These are phyloP conservation scores for Willisornis vidua DNA, from an alignment of 2,113 vertebrate genomes.

Conservation along the genomic window DNA sequence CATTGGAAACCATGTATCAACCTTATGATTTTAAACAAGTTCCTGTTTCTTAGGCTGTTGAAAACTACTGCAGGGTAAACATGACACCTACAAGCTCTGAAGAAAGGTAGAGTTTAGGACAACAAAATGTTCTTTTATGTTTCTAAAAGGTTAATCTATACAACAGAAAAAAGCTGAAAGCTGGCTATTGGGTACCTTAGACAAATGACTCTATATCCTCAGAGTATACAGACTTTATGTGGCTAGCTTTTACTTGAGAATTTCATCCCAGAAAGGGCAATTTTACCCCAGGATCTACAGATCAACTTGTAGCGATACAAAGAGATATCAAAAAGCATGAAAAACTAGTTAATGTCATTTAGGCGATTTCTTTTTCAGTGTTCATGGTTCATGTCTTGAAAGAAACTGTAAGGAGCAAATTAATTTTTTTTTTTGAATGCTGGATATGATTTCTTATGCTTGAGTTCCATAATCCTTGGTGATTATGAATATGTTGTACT, in stretches of 20 bases:
- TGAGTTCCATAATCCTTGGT: conserved; percentile 15
- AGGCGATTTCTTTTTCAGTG: neutral
- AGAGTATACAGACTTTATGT: neutral
- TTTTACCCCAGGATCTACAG: neutral
- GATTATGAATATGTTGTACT: neutral
- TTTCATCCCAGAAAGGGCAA: neutral
- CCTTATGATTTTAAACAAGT: neutral
- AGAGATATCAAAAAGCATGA: neutral
- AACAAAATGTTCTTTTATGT: neutral
- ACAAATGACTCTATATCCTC: neutral
- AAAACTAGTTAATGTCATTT: neutral
- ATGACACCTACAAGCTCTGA: neutral
- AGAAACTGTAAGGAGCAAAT: neutral
- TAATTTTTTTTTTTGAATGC: neutral
- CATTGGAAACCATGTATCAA: neutral
- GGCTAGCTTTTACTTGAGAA: neutral
- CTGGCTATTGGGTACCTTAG: neutral
- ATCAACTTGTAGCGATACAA: neutral
- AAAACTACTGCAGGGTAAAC: neutral
- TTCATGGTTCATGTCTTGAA: neutral
- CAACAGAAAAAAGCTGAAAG: neutral
- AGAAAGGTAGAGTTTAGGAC: neutral
- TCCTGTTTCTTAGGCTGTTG: accelerated
- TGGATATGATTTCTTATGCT: neutral
- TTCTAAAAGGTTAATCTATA: neutral